Conservation (phyloP, 2,888 invertebrate species). For the Argyresthia goedartella region DNA sequence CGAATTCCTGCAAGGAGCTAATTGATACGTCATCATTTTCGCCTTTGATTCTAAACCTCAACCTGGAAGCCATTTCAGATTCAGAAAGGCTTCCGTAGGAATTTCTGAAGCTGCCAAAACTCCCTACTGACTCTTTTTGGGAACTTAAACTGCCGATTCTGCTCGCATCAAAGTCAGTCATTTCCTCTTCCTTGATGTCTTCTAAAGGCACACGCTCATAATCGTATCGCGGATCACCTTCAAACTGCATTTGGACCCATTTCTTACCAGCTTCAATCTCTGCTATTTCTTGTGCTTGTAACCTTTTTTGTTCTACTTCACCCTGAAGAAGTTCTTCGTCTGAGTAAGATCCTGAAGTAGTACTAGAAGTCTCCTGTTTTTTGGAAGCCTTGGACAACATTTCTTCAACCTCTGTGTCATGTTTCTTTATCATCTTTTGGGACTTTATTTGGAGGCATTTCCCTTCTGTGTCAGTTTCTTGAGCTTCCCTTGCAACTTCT, state of each 20-base stretch:
- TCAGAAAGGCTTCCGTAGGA: conserved; percentile 94
- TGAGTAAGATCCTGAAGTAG: conserved; percentile 70
- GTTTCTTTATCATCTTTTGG: conserved; percentile 67
- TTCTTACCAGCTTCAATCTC: conserved; percentile 82
- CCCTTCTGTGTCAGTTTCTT: conserved; percentile 85
- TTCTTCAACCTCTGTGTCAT: conserved; percentile 79
- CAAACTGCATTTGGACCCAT: conserved; percentile 93
- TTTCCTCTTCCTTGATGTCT: conserved; percentile 94
- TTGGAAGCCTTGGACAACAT: conserved; percentile 79
- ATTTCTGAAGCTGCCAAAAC: conserved; percentile 86
- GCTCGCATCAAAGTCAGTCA: conserved; percentile 86
- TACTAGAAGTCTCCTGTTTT: conserved; percentile 69
- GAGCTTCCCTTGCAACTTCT: conserved; percentile 89
- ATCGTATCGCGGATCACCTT: conserved; percentile 82
- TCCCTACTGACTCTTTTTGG: conserved; percentile 83
- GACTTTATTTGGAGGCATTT: conserved; percentile 80
- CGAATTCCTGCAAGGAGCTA: conserved; percentile 94
- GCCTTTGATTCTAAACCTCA: conserved; percentile 85
- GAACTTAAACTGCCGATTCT: conserved; percentile 83
- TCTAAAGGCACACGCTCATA: conserved; percentile 87
- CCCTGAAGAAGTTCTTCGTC: conserved; percentile 74
- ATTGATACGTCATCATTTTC: conserved; percentile 94
- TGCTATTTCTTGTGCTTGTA: conserved; percentile 60
- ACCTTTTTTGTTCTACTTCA: conserved; percentile 75
- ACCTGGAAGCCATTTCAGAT: conserved; percentile 87